phyloP scores from a whole-genome alignment of 2,113 vertebrate genomes.

The Xenus cinereus region DNA sequence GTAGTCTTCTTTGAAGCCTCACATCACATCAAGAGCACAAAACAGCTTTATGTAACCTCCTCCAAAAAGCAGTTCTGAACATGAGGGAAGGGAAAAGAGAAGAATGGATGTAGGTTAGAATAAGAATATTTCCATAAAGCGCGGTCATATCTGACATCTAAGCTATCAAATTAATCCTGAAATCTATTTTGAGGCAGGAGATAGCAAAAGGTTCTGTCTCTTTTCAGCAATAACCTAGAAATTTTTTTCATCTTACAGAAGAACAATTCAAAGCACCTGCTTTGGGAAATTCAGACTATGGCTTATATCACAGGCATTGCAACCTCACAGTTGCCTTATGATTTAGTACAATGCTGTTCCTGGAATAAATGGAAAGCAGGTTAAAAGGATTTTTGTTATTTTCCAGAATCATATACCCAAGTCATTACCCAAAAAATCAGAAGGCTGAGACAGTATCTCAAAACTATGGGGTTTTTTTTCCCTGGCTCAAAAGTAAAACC shows the following conservation, averaged over 20 bases:
- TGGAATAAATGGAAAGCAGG: not conserved
- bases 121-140: slow-evolving; percentile 48
- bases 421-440: not conserved
- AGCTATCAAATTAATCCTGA: slow-evolving; percentile 64
- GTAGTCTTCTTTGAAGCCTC: slow-evolving; percentile 43
- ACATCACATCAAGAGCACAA: slow-evolving; percentile 44
- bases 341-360: not conserved
- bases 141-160: slow-evolving; percentile 13
- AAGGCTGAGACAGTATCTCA: not conserved
- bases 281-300: slow-evolving; percentile 1
- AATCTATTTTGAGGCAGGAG: slow-evolving; percentile 53
- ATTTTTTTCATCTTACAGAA: slow-evolving; percentile 38
- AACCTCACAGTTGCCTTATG: not conserved
- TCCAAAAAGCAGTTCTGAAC: slow-evolving; percentile 53
- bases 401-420: not conserved
- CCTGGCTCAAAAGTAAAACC: not conserved
- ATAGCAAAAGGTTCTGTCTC: slow-evolving; percentile 42
- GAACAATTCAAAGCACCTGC: slow-evolving; percentile 28
- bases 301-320: not conserved
- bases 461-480: not conserved
- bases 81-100: not conserved
- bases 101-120: slow-evolving; percentile 15
- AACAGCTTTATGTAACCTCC: slow-evolving; percentile 63
- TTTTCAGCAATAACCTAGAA: slow-evolving; percentile 52
- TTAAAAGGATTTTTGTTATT: slow-evolving; percentile 13